These are phyloP conservation scores for Casuarius casuarius DNA, from an alignment of 2,113 vertebrate species.

Conservation along the genomic window DNA sequence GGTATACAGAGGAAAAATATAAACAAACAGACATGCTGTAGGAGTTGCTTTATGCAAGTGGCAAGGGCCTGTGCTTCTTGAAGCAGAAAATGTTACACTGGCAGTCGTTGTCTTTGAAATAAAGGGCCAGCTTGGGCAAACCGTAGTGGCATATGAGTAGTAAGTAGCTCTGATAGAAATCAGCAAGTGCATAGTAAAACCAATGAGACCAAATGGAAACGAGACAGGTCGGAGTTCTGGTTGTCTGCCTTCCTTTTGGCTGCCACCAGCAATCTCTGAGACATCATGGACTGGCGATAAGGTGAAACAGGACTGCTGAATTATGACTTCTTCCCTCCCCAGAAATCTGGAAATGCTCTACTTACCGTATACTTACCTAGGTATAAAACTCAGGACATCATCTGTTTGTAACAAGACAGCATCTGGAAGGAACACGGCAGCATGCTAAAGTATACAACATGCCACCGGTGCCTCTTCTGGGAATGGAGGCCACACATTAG, in stretches of 20 bases:
- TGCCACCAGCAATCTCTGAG: neutral
- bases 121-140: neutral
- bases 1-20: constrained; percentile 3
- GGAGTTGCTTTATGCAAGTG: neutral
- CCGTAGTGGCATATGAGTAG: neutral
- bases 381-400: neutral
- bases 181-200: neutral
- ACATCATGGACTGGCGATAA: neutral
- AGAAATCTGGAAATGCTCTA: neutral
- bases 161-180: neutral
- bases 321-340: neutral
- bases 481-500: neutral
- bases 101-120: neutral
- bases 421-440: neutral
- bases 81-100: neutral
- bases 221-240: neutral
- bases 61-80: neutral
- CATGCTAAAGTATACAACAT: neutral
- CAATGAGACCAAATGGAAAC: neutral
- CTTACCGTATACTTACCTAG: neutral
- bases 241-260: neutral
- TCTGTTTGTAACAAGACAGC: neutral
- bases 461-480: neutral
- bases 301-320: neutral
- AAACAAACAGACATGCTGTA: neutral